Conservation (phyloP, 2,888 invertebrate species). For the Lumbricus terrestris region DNA sequence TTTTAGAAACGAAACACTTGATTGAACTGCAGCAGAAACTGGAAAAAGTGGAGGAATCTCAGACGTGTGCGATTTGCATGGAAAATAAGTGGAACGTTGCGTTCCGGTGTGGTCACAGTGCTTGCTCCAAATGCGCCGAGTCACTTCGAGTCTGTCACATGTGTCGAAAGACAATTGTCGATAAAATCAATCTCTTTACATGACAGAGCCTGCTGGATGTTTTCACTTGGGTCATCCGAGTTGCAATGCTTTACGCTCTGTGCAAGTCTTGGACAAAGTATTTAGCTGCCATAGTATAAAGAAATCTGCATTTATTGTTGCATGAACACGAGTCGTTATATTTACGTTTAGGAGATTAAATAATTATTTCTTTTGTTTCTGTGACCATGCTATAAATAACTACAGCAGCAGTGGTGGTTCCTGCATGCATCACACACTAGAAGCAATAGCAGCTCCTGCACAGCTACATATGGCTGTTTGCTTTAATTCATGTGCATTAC, state of each 20-base stretch:
- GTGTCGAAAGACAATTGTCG: constrained; percentile 76
- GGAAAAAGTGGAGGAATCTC: constrained; percentile 81
- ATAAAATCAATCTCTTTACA: constrained; percentile 64
- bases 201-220: background rate
- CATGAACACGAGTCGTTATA: background rate
- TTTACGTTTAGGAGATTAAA: background rate
- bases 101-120: constrained; percentile 84
- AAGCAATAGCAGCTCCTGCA: background rate
- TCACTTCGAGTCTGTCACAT: constrained; percentile 82
- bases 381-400: background rate
- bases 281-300: background rate
- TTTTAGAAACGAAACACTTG: constrained; percentile 24
- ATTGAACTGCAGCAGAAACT: constrained; percentile 62
- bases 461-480: background rate
- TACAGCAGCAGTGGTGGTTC: background rate
- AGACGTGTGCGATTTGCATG: constrained; percentile 84
- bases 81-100: constrained; percentile 78
- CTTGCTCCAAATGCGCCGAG: constrained; percentile 78
- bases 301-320: background rate
- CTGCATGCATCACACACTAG: background rate
- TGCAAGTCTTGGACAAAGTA: background rate
- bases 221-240: background rate
- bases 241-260: background rate
- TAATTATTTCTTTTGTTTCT: background rate
- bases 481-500: background rate